These are phyloP conservation scores for Meloidogyne hapla DNA, from an alignment of 1,140 invertebrate species.

Conservation along the genomic window DNA sequence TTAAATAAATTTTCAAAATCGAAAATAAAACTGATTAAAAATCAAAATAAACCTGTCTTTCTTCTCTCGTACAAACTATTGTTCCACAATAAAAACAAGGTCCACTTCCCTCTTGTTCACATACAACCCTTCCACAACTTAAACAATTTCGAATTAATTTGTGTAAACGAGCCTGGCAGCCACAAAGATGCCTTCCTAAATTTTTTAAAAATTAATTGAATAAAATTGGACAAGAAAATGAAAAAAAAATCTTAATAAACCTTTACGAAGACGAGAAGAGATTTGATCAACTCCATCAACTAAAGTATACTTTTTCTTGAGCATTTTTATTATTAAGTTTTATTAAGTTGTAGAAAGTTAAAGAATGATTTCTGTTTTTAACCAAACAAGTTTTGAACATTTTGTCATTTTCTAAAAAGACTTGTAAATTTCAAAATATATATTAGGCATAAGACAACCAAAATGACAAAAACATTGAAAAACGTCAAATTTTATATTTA, in stretches of 20 bases:
- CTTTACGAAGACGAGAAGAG: not conserved
- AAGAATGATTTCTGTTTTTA: too few relatives aligned
- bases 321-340: not conserved
- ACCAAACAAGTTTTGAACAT: too few relatives aligned
- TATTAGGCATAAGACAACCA: too few relatives aligned
- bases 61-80: conserved; percentile 69
- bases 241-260: too few relatives aligned
- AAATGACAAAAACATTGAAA: too few relatives aligned
- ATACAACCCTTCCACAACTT: conserved; percentile 80
- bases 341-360: too few relatives aligned
- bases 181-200: conserved; percentile 77
- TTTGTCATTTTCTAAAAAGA: too few relatives aligned
- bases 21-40: not conserved
- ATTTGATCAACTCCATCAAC: not conserved
- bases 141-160: conserved; percentile 87
- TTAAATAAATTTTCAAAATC: too few relatives aligned
- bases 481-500: too few relatives aligned
- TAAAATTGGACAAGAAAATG: conserved; percentile 7
- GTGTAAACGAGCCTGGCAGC: conserved; percentile 88
- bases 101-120: conserved; percentile 90
- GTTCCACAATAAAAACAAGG: conserved; percentile 88
- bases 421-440: too few relatives aligned
- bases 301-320: not conserved
- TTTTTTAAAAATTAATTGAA: conserved; percentile 26
- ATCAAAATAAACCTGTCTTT: conserved; percentile 44